Evolutionary conservation across 2,113 vertebrate genomes (phyloP), one percentile per base, ranked within the genome.

Genomic region (Archocentrus centrarchus): DNA sequence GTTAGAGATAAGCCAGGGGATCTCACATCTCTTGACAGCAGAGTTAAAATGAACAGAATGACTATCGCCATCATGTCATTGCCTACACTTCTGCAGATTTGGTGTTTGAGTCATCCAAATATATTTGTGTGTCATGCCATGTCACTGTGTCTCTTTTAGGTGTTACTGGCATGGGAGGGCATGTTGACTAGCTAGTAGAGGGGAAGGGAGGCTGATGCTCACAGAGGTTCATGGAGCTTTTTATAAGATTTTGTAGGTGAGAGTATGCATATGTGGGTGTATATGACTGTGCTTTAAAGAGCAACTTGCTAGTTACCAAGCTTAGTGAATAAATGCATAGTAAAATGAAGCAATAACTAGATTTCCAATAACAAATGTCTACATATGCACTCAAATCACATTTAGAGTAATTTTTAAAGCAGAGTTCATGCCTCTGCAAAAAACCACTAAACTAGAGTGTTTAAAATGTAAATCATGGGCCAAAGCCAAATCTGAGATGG

Each of bases 181-280:
- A 24, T 81, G 79, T 80, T 89, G 82, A 87, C 89, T 66, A 80
- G 80, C 61, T 64, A 78, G 75, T 35, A 39, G 58, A 75, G 75
- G 41, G 83, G 85, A 84, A 24, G 14, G 47, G 35, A 68, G 62
- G 76, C 76, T 47, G 82, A 53, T 82, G 66, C 55, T 50, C 76
- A 53, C 59, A 41, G 5, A 81, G 30, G 59, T 75, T 76, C 59
- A 53, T 63, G 59, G n/a, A 63, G 57, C 61, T 86, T 82, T 83
- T 81, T 80, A 68, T 81, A 77, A 84, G 66, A 44, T 35, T 2
- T 35, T 68, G n/a, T 80, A 59, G 27, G 24, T 78, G 58, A 63
- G 35, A 59, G 50, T 75, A 8, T 70, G 61, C 35, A 63, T 35
- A 24, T 2, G 53, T 57, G 59, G 20, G 77, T 60, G 27, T 61